phyloP scores from a whole-genome alignment of 2,113 vertebrate species.

The Neotoma lepida region DNA sequence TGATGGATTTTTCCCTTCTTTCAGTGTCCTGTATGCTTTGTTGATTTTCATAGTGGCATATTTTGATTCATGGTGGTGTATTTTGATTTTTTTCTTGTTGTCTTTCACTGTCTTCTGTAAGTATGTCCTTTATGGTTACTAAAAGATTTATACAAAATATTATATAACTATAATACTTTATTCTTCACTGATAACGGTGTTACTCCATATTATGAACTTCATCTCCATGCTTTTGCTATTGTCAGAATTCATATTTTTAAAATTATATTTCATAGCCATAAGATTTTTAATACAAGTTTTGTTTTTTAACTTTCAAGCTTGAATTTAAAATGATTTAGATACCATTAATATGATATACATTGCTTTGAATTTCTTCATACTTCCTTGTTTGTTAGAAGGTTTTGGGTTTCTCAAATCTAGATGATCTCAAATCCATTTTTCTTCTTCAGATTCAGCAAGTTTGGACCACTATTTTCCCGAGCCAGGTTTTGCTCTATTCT shows the following conservation, averaged over 20 bases:
- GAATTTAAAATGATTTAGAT: background rate
- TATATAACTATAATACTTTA: background rate
- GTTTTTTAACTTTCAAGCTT: background rate
- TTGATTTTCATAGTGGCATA: background rate
- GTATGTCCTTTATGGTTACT: background rate
- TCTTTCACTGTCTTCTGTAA: background rate
- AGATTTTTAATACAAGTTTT: background rate
- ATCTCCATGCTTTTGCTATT: background rate
- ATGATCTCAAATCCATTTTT: background rate
- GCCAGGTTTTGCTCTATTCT: background rate
- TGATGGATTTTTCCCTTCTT: background rate
- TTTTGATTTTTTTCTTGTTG: conserved; percentile 11
- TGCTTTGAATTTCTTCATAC: background rate
- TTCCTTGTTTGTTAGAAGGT: background rate
- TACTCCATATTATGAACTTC: background rate
- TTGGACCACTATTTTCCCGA: background rate
- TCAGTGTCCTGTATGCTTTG: background rate
- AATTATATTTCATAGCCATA: background rate
- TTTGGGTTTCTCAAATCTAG: background rate
- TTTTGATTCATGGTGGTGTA: background rate
- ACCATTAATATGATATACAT: background rate
- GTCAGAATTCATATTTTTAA: background rate
- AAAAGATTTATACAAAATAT: background rate
- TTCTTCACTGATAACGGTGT: background rate
- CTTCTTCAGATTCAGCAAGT: background rate